Conservation (phyloP, 2,113 vertebrate genomes). For the Pionites leucogaster region DNA sequence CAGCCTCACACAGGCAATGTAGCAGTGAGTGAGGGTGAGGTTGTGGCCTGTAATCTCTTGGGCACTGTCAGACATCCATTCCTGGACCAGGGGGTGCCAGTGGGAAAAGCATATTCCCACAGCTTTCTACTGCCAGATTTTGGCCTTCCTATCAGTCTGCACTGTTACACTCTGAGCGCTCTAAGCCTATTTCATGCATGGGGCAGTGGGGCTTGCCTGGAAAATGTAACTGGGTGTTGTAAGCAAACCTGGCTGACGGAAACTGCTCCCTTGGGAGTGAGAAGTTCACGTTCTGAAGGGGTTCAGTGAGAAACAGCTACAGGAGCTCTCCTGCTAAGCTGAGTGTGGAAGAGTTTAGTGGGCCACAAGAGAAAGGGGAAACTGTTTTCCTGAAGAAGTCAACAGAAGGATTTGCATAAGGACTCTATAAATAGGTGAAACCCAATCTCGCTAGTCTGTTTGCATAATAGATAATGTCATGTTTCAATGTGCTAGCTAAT, state of each 20-base stretch:
- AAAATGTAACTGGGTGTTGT: rapidly evolving
- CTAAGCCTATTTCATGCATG: background rate
- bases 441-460: too few species aligned
- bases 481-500: background rate
- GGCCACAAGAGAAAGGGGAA: background rate
- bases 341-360: background rate
- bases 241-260: background rate
- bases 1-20: background rate
- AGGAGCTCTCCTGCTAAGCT: background rate
- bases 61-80: background rate
- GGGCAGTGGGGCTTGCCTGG: background rate
- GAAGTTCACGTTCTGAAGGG: background rate
- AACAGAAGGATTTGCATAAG: background rate
- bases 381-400: background rate
- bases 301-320: background rate
- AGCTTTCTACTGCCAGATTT: background rate
- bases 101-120: background rate
- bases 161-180: background rate
- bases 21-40: background rate
- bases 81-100: background rate
- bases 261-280: background rate
- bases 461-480: rapidly evolving
- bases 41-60: background rate
- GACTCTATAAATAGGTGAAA: background rate
- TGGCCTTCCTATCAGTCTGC: background rate